Base-by-base conservation (phyloP, 2,113 vertebrate genomes). In the Rhineura floridana region DNA sequence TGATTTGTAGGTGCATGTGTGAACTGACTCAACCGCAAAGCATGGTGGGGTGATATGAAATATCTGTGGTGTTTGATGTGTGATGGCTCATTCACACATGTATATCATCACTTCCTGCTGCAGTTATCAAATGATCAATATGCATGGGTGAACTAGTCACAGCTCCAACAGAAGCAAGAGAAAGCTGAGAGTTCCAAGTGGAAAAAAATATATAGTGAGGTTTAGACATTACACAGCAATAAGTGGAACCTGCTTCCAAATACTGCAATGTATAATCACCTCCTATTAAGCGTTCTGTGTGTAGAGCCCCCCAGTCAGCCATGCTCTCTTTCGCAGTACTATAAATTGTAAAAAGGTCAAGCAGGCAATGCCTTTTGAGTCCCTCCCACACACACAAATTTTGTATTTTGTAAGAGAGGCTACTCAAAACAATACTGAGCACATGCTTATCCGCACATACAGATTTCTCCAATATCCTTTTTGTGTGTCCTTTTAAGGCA, bases 11-110 rank as follows among this genome's bases (percentile, higher is more conserved):
- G 52, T 50, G 75, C 50, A 79, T 42, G 44, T 79, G 62, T 69
- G 13, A 69, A 67, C 46, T 69, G 63, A 69, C 11, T 65, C n/a
- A 36, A 65, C 28, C 77, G 72, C 42, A 77, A 77, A 77, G 55
- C 72, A 85, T 62, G 78, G 42, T 81, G 39, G n/a, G 65, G 17
- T 70, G 15, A 70, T 79, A 69, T 39, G 21, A 69, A 55, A 69
- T n/a, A n/a, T 72, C 55, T 85, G 23, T 44, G 69, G 21, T 69
- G 73, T 79, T 80, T 79, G 62, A 86, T 67, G 75, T 69, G 23
- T 42, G 63, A 42, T 87, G 63, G 62, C 76, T 79, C 85, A 86
- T 86, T 87, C 85, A 70, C 63, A 81, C 77, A 70, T 80, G 46
- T n/a, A 79, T 69, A 69, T 69, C 46, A 86, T 19, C 10, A 23